Percentiles rank a stretch among this genome's conserved stretches.
Conservation (phyloP, 2,113 vertebrate genomes). For the Prochilodus magdalenae region DNA sequence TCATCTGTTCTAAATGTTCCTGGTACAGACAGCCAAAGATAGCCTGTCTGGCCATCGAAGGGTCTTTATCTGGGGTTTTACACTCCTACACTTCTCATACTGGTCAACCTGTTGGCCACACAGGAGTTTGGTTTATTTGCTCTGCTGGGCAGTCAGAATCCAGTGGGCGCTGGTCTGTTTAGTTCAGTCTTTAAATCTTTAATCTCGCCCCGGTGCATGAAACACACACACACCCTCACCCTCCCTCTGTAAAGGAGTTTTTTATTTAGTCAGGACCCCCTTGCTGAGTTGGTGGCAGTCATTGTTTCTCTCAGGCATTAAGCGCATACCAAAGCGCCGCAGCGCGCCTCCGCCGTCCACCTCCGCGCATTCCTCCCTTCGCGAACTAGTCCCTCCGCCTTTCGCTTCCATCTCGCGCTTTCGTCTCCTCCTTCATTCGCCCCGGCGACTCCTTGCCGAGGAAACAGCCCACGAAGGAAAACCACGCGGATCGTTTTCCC, state of each 20-base stretch:
- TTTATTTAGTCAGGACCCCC: slow-evolving; percentile 72
- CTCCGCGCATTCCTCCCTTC: slow-evolving; percentile 90
- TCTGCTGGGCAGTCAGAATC: slow-evolving; percentile 11
- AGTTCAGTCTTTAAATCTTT: slow-evolving; percentile 51
- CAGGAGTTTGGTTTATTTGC: background rate
- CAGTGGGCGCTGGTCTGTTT: slow-evolving; percentile 57
- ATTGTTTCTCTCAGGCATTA: slow-evolving; percentile 87
- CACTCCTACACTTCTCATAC: background rate
- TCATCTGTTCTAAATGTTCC: too few species aligned
- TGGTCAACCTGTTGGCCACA: background rate
- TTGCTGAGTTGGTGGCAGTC: slow-evolving; percentile 82
- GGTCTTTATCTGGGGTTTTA: background rate
- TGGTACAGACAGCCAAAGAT: too few species aligned
- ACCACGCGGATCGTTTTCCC: slow-evolving; percentile 32
- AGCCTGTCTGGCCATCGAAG: background rate
- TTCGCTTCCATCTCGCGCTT: slow-evolving; percentile 47
- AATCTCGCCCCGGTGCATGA: slow-evolving; percentile 53
- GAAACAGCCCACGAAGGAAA: slow-evolving; percentile 22
- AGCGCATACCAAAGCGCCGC: slow-evolving; percentile 90
- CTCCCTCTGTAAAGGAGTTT: slow-evolving; percentile 70
- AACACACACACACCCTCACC: slow-evolving; percentile 43
- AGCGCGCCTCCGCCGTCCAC: slow-evolving; percentile 81
- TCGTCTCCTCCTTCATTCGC: slow-evolving; percentile 1
- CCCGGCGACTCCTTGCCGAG: background rate
- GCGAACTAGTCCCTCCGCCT: slow-evolving; percentile 78